Evolutionary conservation across 1,140 invertebrate species (phyloP).

Genomic region (Drosophila takahashii): DNA sequence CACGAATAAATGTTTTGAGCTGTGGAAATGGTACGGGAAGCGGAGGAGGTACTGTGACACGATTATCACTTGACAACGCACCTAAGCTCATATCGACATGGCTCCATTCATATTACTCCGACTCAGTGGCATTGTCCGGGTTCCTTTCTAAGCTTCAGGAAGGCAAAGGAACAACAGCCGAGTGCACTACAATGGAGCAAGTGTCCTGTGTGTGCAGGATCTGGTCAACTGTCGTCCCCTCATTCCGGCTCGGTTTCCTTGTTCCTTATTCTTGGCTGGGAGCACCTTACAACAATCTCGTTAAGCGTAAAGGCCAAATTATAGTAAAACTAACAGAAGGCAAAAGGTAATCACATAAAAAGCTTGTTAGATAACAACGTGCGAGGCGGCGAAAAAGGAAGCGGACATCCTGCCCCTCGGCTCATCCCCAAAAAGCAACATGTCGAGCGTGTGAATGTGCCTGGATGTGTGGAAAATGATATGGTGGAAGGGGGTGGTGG

Average conservation of each 20-base stretch:
- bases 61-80: conserved; percentile 40
- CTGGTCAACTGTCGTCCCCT: conserved; percentile 14
- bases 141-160: conserved; percentile 23
- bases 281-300: conserved; percentile 75
- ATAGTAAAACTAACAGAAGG: conserved; percentile 80
- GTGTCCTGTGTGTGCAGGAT: conserved; percentile 6
- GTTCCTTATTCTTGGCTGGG: conserved; percentile 40
- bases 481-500: not conserved
- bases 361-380: conserved; percentile 79
- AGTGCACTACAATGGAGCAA: conserved; percentile 33
- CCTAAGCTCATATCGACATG: conserved; percentile 6
- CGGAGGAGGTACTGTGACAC: conserved; percentile 18
- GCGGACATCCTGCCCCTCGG: conserved; percentile 50
- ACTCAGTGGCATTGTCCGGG: conserved; percentile 36
- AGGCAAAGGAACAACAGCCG: conserved; percentile 41
- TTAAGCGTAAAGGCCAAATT: conserved; percentile 82
- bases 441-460: conserved; percentile 66
- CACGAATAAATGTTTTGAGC: conserved; percentile 32
- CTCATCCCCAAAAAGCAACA: conserved; percentile 60
- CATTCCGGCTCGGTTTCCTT: conserved; percentile 52
- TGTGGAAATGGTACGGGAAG: conserved; percentile 11
- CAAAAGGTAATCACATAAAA: conserved; percentile 81
- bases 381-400: conserved; percentile 47
- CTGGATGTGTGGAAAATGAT: conserved; percentile 34
- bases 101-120: conserved; percentile 17